Conservation (phyloP, 2,797 vertebrate genomes). For the Onychomys torridus region DNA sequence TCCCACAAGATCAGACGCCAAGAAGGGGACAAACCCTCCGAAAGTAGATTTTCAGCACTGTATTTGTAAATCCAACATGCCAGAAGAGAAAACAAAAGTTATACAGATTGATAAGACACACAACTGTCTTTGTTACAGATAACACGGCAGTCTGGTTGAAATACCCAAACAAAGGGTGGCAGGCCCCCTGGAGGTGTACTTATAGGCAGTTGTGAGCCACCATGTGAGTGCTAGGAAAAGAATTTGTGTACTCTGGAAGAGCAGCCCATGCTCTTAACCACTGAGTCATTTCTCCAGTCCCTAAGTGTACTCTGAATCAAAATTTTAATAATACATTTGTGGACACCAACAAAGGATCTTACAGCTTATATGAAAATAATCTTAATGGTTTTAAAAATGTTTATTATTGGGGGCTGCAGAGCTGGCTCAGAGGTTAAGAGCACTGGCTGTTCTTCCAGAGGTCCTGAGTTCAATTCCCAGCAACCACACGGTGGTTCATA, state of each 20-base stretch:
- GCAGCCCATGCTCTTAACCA: too few species aligned
- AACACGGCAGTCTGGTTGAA: neutral
- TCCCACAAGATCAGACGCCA: neutral
- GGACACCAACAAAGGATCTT: conserved; percentile 2
- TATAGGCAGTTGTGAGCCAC: too few species aligned
- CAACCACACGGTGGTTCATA: too few species aligned
- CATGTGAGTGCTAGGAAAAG: too few species aligned
- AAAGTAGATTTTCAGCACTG: neutral
- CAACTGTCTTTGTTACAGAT: neutral
- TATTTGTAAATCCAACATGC: neutral
- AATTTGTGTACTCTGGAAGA: too few species aligned
- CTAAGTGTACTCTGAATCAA: neutral
- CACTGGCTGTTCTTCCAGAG: too few species aligned
- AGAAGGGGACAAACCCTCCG: neutral
- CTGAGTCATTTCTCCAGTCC: too few species aligned
- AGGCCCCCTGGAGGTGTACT: too few species aligned
- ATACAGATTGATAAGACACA: neutral
- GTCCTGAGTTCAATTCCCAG: too few species aligned
- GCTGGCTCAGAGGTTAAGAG: too few species aligned
- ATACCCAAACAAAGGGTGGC: neutral
- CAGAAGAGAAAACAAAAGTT: neutral
- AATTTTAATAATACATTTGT: neutral
- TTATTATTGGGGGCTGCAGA: too few species aligned
- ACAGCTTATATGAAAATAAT: neutral
- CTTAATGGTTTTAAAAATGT: neutral